These are phyloP conservation scores for Hecatera dysodea DNA, from an alignment of 2,888 invertebrate species.

Conservation along the genomic window DNA sequence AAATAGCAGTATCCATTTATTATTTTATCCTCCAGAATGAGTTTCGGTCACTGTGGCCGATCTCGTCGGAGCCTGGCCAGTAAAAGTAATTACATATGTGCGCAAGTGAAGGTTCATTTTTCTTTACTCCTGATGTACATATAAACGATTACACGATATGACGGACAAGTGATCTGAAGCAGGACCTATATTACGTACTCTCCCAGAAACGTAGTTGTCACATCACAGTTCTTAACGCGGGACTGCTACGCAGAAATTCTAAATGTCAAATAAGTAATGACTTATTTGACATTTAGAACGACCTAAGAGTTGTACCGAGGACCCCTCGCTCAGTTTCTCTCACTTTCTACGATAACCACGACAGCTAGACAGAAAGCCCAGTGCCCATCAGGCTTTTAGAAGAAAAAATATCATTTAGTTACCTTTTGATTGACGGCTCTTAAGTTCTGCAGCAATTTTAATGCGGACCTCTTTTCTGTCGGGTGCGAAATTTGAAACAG, in stretches of 20 bases:
- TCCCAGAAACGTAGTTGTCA: not conserved
- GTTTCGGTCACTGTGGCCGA: too few species aligned
- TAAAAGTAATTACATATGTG: too few species aligned
- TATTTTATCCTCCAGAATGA: too few species aligned
- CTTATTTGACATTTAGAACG: not conserved
- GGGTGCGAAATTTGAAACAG: slow-evolving; percentile 84
- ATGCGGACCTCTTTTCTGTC: slow-evolving; percentile 81
- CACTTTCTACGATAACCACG: too few species aligned
- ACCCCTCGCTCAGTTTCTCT: not conserved
- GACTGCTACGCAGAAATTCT: not conserved
- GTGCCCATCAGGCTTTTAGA: not conserved
- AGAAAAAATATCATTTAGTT: slow-evolving; percentile 16
- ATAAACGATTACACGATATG: not conserved
- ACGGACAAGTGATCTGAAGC: not conserved
- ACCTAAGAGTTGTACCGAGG: not conserved
- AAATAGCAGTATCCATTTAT: too few species aligned
- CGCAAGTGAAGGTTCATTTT: too few species aligned
- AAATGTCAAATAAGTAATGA: too few species aligned
- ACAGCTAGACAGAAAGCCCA: not conserved
- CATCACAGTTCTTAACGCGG: not conserved
- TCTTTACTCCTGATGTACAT: too few species aligned
- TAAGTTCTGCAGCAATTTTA: slow-evolving; percentile 83
- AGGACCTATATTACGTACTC: not conserved
- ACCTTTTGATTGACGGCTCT: slow-evolving; percentile 84
- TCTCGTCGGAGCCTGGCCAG: too few species aligned